Conservation (phyloP, 2,797 vertebrate species). For the Ispidina lecontei region DNA sequence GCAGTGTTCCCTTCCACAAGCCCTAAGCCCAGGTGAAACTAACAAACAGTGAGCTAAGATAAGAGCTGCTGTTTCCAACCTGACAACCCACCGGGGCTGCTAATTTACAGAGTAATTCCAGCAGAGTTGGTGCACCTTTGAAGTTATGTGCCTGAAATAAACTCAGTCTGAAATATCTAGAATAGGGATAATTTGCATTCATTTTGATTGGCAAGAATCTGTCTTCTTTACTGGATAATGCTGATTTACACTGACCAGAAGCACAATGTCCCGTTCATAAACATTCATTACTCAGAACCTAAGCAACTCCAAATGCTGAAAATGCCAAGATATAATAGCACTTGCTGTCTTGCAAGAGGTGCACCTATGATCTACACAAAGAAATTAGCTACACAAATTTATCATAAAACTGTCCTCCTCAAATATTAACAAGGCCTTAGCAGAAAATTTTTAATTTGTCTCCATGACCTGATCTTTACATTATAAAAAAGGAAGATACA, state of each 20-base stretch:
- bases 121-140: neutral
- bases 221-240: neutral
- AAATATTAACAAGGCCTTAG: neutral
- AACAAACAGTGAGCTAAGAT: neutral
- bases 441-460: neutral
- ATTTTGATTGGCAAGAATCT: neutral
- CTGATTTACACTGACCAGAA: neutral
- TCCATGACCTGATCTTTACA: neutral
- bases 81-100: neutral
- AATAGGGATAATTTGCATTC: neutral
- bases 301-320: neutral
- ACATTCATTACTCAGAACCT: neutral
- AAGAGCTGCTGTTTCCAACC: constrained; percentile 11
- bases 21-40: neutral
- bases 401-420: neutral
- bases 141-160: neutral
- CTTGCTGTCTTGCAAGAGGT: neutral
- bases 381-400: neutral
- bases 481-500: accelerated
- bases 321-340: neutral
- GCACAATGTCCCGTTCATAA: neutral
- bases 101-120: neutral
- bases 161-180: neutral
- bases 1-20: neutral
- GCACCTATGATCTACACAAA: neutral